Evolutionary conservation across 2,113 vertebrate genomes (phyloP).

Genomic region (Otis tarda): DNA sequence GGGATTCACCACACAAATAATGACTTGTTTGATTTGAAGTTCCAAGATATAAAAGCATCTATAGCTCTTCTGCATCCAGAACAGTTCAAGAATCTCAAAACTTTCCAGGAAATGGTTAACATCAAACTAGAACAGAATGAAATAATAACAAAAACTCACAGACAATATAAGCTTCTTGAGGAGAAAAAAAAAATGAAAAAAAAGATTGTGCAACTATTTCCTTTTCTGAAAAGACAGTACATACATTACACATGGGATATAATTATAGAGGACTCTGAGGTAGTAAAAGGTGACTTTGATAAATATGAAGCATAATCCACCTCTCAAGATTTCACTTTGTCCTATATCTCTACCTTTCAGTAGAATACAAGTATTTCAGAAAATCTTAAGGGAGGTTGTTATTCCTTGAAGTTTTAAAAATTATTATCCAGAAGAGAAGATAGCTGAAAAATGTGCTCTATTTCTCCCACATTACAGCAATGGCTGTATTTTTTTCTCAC

Average conservation of each 20-base stretch:
- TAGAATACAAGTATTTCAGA: background rate
- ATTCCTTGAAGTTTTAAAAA: background rate
- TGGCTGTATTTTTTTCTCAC: background rate
- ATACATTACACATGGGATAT: background rate
- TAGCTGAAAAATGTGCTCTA: background rate
- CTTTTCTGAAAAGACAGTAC: background rate
- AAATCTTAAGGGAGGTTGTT: background rate
- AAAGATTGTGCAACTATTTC: background rate
- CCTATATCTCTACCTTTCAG: background rate
- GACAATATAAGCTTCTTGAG: background rate
- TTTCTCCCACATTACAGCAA: background rate
- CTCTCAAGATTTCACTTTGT: slow-evolving; percentile 13
- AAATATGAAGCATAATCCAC: background rate
- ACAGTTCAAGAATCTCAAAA: background rate
- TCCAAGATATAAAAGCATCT: background rate
- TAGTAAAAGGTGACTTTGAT: slow-evolving; percentile 28
- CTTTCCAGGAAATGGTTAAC: background rate
- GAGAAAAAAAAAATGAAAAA: background rate
- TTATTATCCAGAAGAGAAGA: background rate
- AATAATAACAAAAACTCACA: background rate
- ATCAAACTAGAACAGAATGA: background rate
- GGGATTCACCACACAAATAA: background rate
- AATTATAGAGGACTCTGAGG: background rate
- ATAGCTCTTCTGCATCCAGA: background rate
- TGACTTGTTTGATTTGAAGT: background rate